Conservation (phyloP, 1,140 invertebrate genomes). For the Psilanteris sp. region DNA sequence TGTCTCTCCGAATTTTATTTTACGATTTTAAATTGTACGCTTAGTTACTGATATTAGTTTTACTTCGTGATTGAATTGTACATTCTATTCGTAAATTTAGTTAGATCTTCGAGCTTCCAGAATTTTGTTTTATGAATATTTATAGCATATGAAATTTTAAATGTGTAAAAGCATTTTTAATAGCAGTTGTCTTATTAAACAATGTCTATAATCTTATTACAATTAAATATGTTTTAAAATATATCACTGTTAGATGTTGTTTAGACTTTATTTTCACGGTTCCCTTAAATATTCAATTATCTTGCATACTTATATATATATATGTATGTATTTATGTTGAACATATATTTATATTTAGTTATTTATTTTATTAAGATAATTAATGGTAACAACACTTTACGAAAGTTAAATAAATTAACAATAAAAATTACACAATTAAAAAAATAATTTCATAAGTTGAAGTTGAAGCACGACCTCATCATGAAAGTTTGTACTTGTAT, state of each 20-base stretch:
- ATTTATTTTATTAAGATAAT: no score
- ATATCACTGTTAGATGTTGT: conserved; percentile 55
- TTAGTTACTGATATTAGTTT: background rate
- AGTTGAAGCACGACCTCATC: no score
- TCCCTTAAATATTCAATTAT: no score
- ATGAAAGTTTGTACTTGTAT: no score
- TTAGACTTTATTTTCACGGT: conserved; percentile 14
- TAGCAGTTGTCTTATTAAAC: conserved; percentile 41
- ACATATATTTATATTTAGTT: no score
- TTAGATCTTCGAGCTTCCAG: conserved; percentile 52
- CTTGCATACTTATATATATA: no score
- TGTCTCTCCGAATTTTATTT: conserved; percentile 1
- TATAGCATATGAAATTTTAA: conserved; percentile 16
- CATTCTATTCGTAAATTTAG: conserved; percentile 12
- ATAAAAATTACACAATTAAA: no score
- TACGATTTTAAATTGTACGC: background rate
- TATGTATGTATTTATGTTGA: no score
- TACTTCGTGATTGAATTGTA: conserved; percentile 1
- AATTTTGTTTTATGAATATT: conserved; percentile 25
- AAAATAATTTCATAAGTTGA: no score
- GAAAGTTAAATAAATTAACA: no score
- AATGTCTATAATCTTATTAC: conserved; percentile 52
- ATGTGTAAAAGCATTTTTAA: conserved; percentile 26
- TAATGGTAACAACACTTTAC: no score
- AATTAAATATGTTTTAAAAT: conserved; percentile 60